Evolutionary conservation across 2,797 vertebrate species (phyloP).

Genomic region (Rhincodon typus): DNA sequence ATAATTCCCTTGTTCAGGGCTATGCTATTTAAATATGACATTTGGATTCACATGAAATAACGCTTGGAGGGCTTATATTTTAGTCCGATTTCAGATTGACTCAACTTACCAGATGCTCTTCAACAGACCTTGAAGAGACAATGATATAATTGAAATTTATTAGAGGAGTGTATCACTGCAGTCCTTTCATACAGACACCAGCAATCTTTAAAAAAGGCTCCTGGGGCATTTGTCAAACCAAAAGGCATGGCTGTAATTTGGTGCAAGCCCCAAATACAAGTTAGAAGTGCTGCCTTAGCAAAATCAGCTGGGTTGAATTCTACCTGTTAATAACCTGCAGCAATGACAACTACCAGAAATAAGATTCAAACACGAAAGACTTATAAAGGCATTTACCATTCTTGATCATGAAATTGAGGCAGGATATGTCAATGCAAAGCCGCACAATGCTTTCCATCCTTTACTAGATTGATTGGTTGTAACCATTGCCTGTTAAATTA

Average conservation of each 20-base stretch:
- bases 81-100: background rate
- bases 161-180: background rate
- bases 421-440: background rate
- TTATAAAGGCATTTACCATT: background rate
- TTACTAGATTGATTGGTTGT: background rate
- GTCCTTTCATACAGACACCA: background rate
- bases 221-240: constrained; percentile 29
- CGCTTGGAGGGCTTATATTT: background rate
- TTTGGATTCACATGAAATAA: background rate
- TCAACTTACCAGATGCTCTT: background rate
- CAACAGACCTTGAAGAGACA: constrained; percentile 25
- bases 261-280: background rate
- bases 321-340: background rate
- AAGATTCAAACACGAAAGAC: background rate
- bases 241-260: background rate
- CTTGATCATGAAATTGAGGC: background rate
- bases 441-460: background rate
- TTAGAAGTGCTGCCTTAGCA: constrained; percentile 3
- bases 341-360: background rate
- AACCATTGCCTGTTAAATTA: constrained; percentile 1
- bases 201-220: constrained; percentile 9
- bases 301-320: background rate
- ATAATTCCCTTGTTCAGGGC: background rate
- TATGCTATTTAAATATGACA: constrained; percentile 22
- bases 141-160: background rate